These are phyloP conservation scores for Chouioia cunea DNA, from an alignment of 2,888 invertebrate species.

Conservation along the genomic window DNA sequence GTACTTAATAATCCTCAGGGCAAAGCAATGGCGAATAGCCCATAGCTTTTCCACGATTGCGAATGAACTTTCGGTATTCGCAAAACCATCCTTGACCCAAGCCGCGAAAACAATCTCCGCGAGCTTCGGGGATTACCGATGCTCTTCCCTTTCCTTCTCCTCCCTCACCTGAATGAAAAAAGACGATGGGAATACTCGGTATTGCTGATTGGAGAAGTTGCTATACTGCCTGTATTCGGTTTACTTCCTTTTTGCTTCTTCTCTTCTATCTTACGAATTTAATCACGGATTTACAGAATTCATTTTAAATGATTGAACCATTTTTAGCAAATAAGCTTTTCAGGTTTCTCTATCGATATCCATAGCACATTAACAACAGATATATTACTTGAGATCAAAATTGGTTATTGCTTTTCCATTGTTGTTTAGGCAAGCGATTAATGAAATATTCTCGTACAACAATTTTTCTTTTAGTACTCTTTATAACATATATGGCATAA, in stretches of 20 bases:
- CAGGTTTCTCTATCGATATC: too few relatives aligned
- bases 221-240: constrained; percentile 6
- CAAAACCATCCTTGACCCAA: constrained; percentile 52
- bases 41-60: constrained; percentile 38
- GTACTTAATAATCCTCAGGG: constrained; percentile 64
- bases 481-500: too few relatives aligned
- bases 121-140: constrained; percentile 24
- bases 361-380: too few relatives aligned
- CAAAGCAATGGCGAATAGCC: constrained; percentile 42
- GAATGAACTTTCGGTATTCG: constrained; percentile 52
- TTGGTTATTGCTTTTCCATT: too few relatives aligned
- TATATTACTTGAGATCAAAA: too few relatives aligned
- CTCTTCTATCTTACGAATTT: background rate
- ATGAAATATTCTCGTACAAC: too few relatives aligned
- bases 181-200: constrained; percentile 20
- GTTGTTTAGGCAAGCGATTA: too few relatives aligned
- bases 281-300: too few relatives aligned
- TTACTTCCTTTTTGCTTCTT: constrained; percentile 28
- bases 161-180: too few relatives aligned
- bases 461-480: too few relatives aligned
- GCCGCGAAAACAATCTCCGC: constrained; percentile 52
- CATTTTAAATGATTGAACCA: too few relatives aligned
- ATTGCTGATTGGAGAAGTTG: constrained; percentile 38
- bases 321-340: too few relatives aligned
- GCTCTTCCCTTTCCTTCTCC: constrained; percentile 9